Base-by-base conservation (phyloP, 2,888 invertebrate species). In the Dasysyrphus tricinctus region DNA sequence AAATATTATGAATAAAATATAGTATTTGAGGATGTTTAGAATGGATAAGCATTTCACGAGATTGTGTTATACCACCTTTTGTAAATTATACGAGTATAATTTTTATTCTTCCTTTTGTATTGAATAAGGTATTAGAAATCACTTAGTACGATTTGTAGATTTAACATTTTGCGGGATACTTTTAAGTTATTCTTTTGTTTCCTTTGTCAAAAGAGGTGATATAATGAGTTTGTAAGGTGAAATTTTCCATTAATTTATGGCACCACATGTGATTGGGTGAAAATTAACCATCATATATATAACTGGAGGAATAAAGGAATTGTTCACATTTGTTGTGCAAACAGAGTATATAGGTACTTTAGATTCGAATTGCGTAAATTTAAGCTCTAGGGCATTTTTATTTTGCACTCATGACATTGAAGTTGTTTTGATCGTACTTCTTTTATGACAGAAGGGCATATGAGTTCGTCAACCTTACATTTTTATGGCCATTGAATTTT, bases 131-230 rank as follows among this genome's bases (percentile, higher is more conserved):
- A 65, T 65, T 65, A 16, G 47, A 65, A 12, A 34, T 29, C 61
- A 44, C 7, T 61, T 61, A 61, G 39, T 39, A 39, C 5, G 2
- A 49, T 19, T 29, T 34, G 47, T 67, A 19, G 12, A 49, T 49
- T 67, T 37, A 67, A 34, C 49, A 49, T n/a, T 61, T 67, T 49
- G 7, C 12, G 16, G 12, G 12, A 67, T 14, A 12, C 12, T 67
- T 34, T 67, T 49, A 67, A 67, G 34, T 67, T 67, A 67, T 67
- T 67, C 49, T 67, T 49, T 67, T 67, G 49, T 67, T 34, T 19
- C 47, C 34, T 65, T 67, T 49, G 49, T 67, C 4, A 34, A 19
- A 14, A 3, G 19, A 37, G 11, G 47, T 49, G 11, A n/a, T n/a
- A 47, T 65, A 32, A 65, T 24, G 6, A 47, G 37, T 19, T 37